Conservation (phyloP, 2,797 vertebrate genomes). For the Lagorchestes hirsutus region DNA sequence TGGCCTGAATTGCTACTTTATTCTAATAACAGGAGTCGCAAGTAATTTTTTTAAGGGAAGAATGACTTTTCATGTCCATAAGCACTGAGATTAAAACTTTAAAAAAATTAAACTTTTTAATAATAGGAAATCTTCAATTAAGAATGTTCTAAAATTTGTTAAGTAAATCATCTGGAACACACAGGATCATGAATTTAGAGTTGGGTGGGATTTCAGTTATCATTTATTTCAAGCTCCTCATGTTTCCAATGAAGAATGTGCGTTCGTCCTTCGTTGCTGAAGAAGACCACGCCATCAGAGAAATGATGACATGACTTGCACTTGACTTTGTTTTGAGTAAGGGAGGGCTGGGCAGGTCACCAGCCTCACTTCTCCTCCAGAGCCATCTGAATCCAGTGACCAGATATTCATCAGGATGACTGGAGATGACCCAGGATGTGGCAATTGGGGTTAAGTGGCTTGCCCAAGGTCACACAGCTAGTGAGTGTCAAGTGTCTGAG, state of each 20-base stretch:
- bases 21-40: neutral
- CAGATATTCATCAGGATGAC: no score
- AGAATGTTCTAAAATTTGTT: neutral
- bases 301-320: no score
- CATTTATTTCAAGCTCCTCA: neutral
- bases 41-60: neutral
- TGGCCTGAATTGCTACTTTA: neutral
- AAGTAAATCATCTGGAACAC: neutral
- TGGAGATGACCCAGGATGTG: no score
- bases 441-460: no score
- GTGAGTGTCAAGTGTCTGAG: no score
- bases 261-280: no score
- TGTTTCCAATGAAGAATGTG: neutral
- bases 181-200: neutral
- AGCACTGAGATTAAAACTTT: neutral
- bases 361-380: no score
- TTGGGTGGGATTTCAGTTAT: neutral
- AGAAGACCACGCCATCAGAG: no score
- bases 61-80: neutral
- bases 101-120: neutral
- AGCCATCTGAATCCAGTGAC: no score
- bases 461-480: no score
- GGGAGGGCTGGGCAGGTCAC: no score
- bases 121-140: neutral
- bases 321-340: no score